Percentiles rank a stretch among this genome's conserved stretches.
phyloP scores from a whole-genome alignment of 2,888 invertebrate species.

The Octonoba sinensis region DNA sequence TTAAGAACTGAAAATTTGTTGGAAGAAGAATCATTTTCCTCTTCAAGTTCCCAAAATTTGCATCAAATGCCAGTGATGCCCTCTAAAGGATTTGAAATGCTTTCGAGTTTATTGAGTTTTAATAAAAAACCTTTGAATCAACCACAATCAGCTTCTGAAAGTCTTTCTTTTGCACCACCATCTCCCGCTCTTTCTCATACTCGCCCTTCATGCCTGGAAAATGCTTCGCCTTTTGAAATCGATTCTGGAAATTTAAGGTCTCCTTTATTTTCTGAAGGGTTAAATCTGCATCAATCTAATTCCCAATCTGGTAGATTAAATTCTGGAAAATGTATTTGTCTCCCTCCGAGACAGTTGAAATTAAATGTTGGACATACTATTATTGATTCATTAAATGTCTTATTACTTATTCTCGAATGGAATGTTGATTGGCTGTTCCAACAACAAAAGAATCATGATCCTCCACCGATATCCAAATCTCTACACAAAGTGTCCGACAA shows the following conservation, averaged over 20 bases:
- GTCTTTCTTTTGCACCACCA: too few species aligned
- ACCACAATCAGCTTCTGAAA: too few species aligned
- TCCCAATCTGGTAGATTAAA: neutral
- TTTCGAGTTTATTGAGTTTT: too few species aligned
- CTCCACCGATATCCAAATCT: conserved; percentile 42
- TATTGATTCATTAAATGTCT: conserved; percentile 40
- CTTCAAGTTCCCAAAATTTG: too few species aligned
- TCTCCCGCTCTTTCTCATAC: too few species aligned
- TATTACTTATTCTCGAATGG: conserved; percentile 64
- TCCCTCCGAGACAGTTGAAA: conserved; percentile 34
- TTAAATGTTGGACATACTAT: conserved; percentile 25
- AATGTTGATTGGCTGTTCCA: conserved; percentile 66
- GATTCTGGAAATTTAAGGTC: neutral
- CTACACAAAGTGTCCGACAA: conserved; percentile 20
- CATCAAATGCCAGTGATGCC: too few species aligned
- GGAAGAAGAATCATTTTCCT: too few species aligned
- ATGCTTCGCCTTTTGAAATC: neutral
- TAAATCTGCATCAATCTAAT: neutral
- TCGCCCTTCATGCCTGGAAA: neutral
- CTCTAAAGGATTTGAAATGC: too few species aligned
- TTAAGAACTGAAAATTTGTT: too few species aligned
- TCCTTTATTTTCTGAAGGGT: neutral
- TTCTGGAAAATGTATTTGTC: conserved; percentile 19
- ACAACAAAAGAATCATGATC: conserved; percentile 36
- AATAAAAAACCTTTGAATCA: too few species aligned